These are phyloP conservation scores for Aplochiton taeniatus DNA, from an alignment of 2,797 vertebrate species.

Conservation along the genomic window DNA sequence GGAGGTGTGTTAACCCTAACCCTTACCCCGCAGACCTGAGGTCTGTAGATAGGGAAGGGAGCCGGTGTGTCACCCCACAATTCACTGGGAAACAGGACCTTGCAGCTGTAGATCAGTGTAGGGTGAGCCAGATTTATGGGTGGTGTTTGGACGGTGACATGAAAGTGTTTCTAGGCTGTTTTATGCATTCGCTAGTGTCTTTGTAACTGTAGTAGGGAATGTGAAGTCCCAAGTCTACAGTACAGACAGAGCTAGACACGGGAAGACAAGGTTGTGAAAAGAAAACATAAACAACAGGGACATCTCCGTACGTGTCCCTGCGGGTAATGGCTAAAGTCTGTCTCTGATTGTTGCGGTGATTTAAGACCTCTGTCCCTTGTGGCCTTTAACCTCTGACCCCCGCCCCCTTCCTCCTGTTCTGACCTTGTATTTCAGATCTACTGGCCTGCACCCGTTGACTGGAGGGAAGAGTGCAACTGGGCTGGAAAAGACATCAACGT, in stretches of 20 bases:
- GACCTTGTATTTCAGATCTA: slow-evolving; percentile 80
- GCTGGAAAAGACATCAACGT: slow-evolving; percentile 96
- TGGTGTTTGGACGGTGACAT: slow-evolving; percentile 17
- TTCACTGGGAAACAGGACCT: slow-evolving; percentile 41
- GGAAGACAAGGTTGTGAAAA: neutral
- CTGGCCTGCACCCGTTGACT: slow-evolving; percentile 94
- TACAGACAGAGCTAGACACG: neutral
- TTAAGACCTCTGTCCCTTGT: neutral
- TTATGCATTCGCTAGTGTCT: slow-evolving; percentile 2
- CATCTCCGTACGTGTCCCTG: slow-evolving; percentile 32
- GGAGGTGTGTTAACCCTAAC: too few species aligned
- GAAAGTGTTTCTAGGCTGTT: neutral
- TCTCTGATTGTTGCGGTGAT: slow-evolving; percentile 34
- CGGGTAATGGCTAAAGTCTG: slow-evolving; percentile 34
- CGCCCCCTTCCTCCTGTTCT: slow-evolving; percentile 7
- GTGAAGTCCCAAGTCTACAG: neutral
- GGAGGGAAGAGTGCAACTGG: slow-evolving; percentile 99
- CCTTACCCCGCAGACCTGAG: neutral
- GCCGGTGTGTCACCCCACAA: neutral
- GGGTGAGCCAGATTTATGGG: slow-evolving; percentile 41
- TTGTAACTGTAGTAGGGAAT: neutral
- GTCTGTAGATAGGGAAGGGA: neutral
- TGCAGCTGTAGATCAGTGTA: slow-evolving; percentile 28
- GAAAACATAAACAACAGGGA: neutral
- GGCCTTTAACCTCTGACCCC: slow-evolving; percentile 30